Base-by-base conservation (phyloP, 2,888 invertebrate species). In the Drosophila peninsularis region DNA sequence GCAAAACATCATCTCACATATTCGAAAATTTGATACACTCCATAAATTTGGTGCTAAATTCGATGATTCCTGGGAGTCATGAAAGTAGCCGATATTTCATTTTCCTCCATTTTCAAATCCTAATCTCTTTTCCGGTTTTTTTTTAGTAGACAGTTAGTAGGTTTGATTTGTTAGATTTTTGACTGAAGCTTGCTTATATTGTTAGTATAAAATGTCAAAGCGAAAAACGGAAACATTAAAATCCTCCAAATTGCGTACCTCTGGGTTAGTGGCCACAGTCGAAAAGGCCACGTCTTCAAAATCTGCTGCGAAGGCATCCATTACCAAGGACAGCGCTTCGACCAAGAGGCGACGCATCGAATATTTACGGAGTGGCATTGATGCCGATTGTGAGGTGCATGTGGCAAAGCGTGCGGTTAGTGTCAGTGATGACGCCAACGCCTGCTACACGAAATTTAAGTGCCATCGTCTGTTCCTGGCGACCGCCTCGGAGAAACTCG, bases 391-490 rank as follows among this genome's bases (percentile, higher is more conserved):
- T 5, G 74, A 80, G 47, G 71, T 82, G 7, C 78, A 78, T 49
- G 81, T 83, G 5, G 70, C 73, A 2, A 56, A 17, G 36, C 41
- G 1, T 11, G 9, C 6, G 4, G 49, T 14, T 0, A 34, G 30
- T 5, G 53, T 21, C 6, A 37, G 34, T 5, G 54, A 55, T 14
- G 53, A 27, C 10, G 58, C 6, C 6, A 75, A 53, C 19, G 32
- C 74, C 2, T 80, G 83, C 30, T 82, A 65, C 50, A 76, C 62
- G 42, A 82, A 78, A 49, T 82, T 82, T 47, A 58, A 47, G 5
- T 82, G 83, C 19, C 82, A 82, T 65, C 75, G 82, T 0, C 13
- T 82, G 9, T 82, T 82, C 30, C 62, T 82, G 50, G 83, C 83
- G 14, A 80, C 80, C 0, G 78, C 80, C 2, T 82, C 80, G 1